Evolutionary conservation across 2,888 invertebrate genomes (phyloP).

Genomic region (Carterocephalus palaemon): DNA sequence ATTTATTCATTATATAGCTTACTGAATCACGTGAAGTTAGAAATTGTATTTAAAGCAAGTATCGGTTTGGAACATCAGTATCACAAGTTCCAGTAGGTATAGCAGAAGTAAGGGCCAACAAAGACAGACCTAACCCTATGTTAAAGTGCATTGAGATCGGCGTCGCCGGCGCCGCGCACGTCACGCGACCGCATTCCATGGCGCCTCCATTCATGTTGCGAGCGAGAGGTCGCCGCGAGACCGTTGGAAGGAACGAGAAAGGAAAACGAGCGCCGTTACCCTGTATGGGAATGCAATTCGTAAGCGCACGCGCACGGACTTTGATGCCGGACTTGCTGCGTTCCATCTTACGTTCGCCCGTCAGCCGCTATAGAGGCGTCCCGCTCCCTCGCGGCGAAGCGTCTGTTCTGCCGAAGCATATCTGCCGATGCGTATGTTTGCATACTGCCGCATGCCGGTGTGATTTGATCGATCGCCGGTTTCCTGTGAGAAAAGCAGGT

Average conservation of each 20-base stretch:
- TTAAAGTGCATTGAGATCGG: constrained; percentile 77
- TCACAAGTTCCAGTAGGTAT: constrained; percentile 20
- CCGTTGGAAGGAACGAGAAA: constrained; percentile 62
- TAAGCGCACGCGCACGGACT: constrained; percentile 69
- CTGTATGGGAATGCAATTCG: constrained; percentile 74
- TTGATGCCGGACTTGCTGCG: constrained; percentile 59
- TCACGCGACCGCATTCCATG: constrained; percentile 81
- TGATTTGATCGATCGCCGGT: constrained; percentile 69
- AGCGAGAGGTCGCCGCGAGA: constrained; percentile 56
- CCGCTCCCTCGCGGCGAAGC: constrained; percentile 44
- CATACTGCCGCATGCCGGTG: constrained; percentile 62
- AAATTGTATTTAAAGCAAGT: neutral
- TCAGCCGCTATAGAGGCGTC: constrained; percentile 47
- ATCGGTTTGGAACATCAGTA: constrained; percentile 3
- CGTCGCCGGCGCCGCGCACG: constrained; percentile 78
- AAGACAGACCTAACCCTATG: constrained; percentile 59
- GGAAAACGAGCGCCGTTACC: constrained; percentile 66
- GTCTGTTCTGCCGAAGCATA: constrained; percentile 52
- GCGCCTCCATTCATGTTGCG: constrained; percentile 74
- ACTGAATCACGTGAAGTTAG: no score
- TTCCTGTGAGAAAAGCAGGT: constrained; percentile 71
- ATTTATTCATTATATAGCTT: no score
- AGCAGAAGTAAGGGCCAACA: constrained; percentile 31
- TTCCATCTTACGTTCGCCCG: constrained; percentile 52
- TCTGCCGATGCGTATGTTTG: constrained; percentile 62